A percentile compares a stretch with the other conserved stretches of the same genome.
These are phyloP conservation scores for Byasa hedistus DNA, from an alignment of 2,888 invertebrate species.

Conservation along the genomic window DNA sequence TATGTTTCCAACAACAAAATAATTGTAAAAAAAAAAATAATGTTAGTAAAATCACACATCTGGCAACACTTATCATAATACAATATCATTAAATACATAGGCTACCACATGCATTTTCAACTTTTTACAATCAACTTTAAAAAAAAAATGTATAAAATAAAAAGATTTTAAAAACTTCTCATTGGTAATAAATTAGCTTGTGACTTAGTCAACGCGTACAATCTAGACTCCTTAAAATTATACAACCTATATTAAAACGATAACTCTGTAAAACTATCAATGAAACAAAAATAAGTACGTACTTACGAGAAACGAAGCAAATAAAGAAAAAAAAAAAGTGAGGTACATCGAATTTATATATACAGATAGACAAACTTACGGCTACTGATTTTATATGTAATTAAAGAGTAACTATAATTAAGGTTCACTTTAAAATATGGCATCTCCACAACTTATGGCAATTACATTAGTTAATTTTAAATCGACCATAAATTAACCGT, in stretches of 20 bases:
- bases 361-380: slow-evolving; percentile 56
- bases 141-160: slow-evolving; percentile 52
- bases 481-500: not conserved
- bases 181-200: slow-evolving; percentile 79
- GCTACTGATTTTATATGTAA: slow-evolving; percentile 46
- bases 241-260: slow-evolving; percentile 36
- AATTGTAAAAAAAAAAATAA: slow-evolving; percentile 32
- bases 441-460: slow-evolving; percentile 75
- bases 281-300: slow-evolving; percentile 39
- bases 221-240: slow-evolving; percentile 48
- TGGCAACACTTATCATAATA: slow-evolving; percentile 60
- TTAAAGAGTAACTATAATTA: slow-evolving; percentile 47
- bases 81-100: slow-evolving; percentile 46
- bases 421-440: slow-evolving; percentile 58
- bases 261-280: slow-evolving; percentile 44
- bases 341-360: slow-evolving; percentile 55
- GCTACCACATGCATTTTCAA: slow-evolving; percentile 60
- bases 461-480: slow-evolving; percentile 36
- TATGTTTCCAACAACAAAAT: slow-evolving; percentile 17
- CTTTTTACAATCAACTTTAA: slow-evolving; percentile 67
- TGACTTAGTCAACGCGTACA: slow-evolving; percentile 77
- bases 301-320: slow-evolving; percentile 51
- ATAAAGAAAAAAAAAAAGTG: slow-evolving; percentile 55
- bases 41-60: slow-evolving; percentile 72
- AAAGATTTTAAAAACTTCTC: slow-evolving; percentile 76